Percentiles rank a stretch among this genome's conserved stretches.
These are phyloP conservation scores for Tadarida brasiliensis DNA, from an alignment of 2,797 vertebrate genomes.

Conservation along the genomic window DNA sequence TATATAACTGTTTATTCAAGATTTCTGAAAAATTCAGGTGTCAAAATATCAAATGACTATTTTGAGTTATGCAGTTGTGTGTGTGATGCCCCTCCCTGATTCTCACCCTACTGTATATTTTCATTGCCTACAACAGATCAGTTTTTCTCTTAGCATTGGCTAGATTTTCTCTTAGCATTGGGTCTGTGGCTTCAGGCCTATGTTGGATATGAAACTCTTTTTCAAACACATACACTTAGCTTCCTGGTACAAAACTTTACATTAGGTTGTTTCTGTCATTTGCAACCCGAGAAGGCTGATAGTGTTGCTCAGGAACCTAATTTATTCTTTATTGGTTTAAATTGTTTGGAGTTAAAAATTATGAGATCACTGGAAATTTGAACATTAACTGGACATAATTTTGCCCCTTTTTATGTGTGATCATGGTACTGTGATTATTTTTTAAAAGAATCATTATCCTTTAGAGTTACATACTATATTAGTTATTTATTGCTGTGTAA, in stretches of 20 bases:
- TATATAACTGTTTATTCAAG: not conserved
- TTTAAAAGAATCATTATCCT: not conserved
- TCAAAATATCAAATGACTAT: not conserved
- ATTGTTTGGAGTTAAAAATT: conserved; percentile 4
- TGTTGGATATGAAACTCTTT: conserved; percentile 4
- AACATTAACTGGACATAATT: not conserved
- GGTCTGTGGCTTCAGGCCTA: not conserved
- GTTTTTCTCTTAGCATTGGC: conserved; percentile 3
- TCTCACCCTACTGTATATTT: not conserved
- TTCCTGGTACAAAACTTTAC: not conserved
- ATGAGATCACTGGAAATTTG: not conserved
- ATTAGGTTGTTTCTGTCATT: not conserved
- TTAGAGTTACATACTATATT: not conserved
- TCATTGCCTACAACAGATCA: not conserved
- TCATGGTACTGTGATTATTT: not conserved
- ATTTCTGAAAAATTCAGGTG: not conserved
- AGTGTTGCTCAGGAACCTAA: not conserved
- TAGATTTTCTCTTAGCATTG: not conserved
- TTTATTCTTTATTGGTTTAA: not conserved
- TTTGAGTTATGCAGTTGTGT: not conserved
- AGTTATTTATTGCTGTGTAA: not conserved
- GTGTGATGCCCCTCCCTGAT: not conserved
- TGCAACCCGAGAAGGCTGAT: not conserved
- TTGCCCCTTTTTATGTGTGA: not conserved
- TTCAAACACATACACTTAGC: not conserved